Base-by-base conservation (phyloP, 2,888 invertebrate species). In the Xylota sylvarum region DNA sequence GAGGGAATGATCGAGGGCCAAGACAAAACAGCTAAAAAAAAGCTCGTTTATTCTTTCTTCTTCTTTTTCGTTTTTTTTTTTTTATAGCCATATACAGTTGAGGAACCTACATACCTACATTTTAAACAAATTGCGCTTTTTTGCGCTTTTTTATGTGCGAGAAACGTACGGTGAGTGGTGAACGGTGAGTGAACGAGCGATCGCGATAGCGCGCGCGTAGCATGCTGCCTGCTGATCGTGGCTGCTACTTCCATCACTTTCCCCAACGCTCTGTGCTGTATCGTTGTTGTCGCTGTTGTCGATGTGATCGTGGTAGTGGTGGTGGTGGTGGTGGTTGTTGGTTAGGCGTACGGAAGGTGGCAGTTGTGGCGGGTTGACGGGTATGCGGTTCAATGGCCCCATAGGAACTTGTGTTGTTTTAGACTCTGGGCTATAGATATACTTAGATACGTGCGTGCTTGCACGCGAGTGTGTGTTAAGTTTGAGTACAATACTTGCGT, bases 31-130 rank as follows among this genome's bases (percentile, higher is more conserved):
- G 74, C 85, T 84, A 69, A 83, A 82, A 80, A 74, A 58, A 74
- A 80, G 81, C 81, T 86, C 76, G 46, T 81, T 85, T 70, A 14
- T 77, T 72, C 43, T 40, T 76, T 23, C 17, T 55, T 64, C n/a
- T n/a, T n/a, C n/a, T n/a, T n/a, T n/a, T n/a, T n/a, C n/a, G n/a
- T 52, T 23, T 64, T 77, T 70, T 72, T 48, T 80, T 80, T 88
- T 77, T 88, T 78, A 74, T 69, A 87, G 88, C 88, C 88, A 78
- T 86, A 88, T 89, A 90, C 90, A 90, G 89, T 90, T 91, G 89
- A 90, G 91, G 90, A 91, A 91, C 91, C 91, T 91, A 91, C 90
- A 91, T 91, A 91, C 91, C 91, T 90, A 91, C 90, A 91, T 91
- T 91, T 91, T 89, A 90, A 91, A 90, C 89, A 91, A 91, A 91